Evolutionary conservation across 2,113 vertebrate genomes (phyloP).

Genomic region (Heterochromis multidens): DNA sequence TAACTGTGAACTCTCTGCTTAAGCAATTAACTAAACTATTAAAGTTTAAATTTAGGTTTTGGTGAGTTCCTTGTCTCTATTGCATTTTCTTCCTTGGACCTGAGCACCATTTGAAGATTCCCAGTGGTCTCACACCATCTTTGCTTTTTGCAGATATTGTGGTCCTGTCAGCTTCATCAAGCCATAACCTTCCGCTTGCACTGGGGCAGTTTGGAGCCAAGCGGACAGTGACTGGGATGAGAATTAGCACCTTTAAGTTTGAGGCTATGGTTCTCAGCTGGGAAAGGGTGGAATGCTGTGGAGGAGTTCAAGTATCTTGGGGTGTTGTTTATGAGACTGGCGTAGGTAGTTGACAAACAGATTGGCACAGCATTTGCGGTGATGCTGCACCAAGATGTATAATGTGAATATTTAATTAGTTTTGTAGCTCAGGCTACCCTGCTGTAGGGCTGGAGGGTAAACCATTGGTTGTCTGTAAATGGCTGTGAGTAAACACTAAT

Average conservation of each 20-base stretch:
- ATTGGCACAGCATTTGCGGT: background rate
- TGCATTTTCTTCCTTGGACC: background rate
- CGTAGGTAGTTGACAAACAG: background rate
- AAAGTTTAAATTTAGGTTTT: background rate
- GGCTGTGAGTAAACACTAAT: fast-evolving
- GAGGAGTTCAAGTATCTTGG: background rate
- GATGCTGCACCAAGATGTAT: background rate
- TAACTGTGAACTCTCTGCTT: background rate
- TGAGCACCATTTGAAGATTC: background rate
- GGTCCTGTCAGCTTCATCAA: background rate
- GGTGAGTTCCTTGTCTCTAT: background rate
- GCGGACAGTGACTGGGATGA: background rate
- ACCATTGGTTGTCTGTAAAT: background rate
- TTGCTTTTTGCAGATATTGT: background rate
- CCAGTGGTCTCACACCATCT: fast-evolving
- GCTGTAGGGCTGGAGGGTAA: background rate
- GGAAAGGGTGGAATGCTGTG: background rate
- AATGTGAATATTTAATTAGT: fast-evolving
- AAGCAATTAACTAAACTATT: no score
- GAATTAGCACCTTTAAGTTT: background rate
- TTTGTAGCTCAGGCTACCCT: background rate
- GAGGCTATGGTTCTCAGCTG: no score
- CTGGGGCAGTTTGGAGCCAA: fast-evolving
- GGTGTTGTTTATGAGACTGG: background rate
- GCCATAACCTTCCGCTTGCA: background rate